Evolutionary conservation across 2,113 vertebrate genomes (phyloP).

Genomic region (Hylia prasina): DNA sequence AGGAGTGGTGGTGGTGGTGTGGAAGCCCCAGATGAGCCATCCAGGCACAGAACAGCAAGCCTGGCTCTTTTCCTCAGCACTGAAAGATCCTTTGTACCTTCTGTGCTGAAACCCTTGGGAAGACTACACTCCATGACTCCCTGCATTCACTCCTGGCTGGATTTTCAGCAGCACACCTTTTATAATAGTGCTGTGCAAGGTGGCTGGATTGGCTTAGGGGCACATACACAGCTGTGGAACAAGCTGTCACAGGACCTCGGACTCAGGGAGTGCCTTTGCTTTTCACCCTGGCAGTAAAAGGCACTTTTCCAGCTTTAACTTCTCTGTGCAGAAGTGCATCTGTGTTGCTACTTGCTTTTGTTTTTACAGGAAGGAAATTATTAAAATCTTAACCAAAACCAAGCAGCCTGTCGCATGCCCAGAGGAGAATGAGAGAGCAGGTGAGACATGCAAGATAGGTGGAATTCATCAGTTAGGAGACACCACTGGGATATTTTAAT

Average conservation of each 20-base stretch:
- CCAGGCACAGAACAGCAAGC: not conserved
- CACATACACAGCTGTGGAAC: not conserved
- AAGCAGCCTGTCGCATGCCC: not conserved
- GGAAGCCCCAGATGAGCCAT: not conserved
- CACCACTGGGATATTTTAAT: not conserved
- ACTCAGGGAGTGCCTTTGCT: not conserved
- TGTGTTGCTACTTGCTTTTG: not conserved
- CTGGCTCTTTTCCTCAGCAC: not conserved
- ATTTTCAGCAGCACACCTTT: not conserved
- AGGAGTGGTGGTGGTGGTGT: not conserved
- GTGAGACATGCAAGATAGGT: not conserved
- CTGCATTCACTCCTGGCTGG: not conserved
- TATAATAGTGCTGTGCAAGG: not conserved
- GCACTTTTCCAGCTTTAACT: not conserved
- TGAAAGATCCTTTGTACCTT: not conserved
- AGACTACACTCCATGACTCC: not conserved
- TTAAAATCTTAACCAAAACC: not conserved
- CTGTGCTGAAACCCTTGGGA: not conserved
- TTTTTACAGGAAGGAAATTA: not conserved
- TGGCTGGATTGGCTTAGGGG: not conserved
- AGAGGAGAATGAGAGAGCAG: not conserved
- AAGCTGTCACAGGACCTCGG: not conserved
- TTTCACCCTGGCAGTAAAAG: not conserved
- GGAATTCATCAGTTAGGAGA: not conserved
- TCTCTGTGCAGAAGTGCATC: not conserved